phyloP scores from a whole-genome alignment of 2,113 vertebrate genomes.

The Struthidea cinerea region DNA sequence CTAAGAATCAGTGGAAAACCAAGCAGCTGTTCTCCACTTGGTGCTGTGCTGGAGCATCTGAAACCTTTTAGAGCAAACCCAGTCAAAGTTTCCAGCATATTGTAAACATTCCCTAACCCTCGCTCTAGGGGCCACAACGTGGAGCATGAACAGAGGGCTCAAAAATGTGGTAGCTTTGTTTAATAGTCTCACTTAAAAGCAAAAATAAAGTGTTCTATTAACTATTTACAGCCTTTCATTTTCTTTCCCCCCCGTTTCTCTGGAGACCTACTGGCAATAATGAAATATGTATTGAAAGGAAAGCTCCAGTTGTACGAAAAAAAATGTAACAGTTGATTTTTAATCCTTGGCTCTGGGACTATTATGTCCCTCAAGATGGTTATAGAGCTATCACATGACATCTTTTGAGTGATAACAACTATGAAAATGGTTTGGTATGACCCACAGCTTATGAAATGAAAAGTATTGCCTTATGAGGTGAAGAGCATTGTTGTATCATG shows the following conservation, averaged over 20 bases:
- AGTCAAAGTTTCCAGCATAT: conserved; percentile 68
- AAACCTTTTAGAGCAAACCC: conserved; percentile 68
- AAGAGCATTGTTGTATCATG: background rate
- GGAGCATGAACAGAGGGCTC: conserved; percentile 43
- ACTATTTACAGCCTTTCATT: conserved; percentile 57
- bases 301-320: background rate
- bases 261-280: conserved; percentile 38
- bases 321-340: background rate
- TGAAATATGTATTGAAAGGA: conserved; percentile 33
- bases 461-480: background rate
- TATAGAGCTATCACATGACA: background rate
- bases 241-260: background rate
- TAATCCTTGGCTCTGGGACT: background rate
- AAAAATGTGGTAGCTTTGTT: conserved; percentile 49
- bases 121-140: conserved; percentile 32
- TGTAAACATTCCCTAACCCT: conserved; percentile 71
- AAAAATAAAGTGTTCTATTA: conserved; percentile 42
- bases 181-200: conserved; percentile 55
- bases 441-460: background rate
- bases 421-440: background rate
- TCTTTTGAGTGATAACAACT: background rate
- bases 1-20: conserved; percentile 4
- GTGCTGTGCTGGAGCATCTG: conserved; percentile 70
- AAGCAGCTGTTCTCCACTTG: conserved; percentile 66
- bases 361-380: background rate